phyloP scores from a whole-genome alignment of 23 tunicate genomes.

The Trididemnum clinides region DNA sequence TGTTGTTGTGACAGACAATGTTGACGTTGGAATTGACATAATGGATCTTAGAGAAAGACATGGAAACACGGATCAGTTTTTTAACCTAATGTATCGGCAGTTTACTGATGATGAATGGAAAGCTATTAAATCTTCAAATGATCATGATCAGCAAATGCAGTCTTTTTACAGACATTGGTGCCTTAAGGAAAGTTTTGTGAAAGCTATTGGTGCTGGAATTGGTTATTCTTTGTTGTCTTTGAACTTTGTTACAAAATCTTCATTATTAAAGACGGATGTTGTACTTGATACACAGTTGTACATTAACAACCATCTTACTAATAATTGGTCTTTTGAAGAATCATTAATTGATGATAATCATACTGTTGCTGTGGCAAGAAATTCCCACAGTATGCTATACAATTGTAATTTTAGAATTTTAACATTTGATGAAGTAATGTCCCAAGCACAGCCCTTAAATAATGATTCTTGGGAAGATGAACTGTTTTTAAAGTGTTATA shows the following conservation, averaged over 20 bases:
- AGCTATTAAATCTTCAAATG: slow-evolving; percentile 6
- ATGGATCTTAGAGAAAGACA: slow-evolving; percentile 72
- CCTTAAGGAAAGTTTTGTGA: slow-evolving; percentile 92
- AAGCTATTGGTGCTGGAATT: slow-evolving; percentile 86
- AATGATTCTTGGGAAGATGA: not conserved
- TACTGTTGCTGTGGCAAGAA: slow-evolving; percentile 73
- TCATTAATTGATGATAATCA: slow-evolving; percentile 58
- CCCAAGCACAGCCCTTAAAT: not conserved
- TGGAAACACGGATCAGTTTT: slow-evolving; percentile 70
- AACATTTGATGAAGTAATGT: slow-evolving; percentile 1
- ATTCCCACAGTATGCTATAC: not conserved
- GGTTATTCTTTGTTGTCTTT: slow-evolving; percentile 66
- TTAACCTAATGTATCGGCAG: slow-evolving; percentile 70
- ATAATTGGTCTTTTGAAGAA: slow-evolving; percentile 85
- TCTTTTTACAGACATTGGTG: slow-evolving; percentile 92
- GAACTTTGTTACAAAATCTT: slow-evolving; percentile 33
- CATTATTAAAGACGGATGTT: not conserved
- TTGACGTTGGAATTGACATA: slow-evolving; percentile 78
- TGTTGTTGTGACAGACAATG: slow-evolving; percentile 58
- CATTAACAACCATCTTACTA: not conserved
- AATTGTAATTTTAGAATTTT: not conserved
- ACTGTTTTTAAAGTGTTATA: slow-evolving; percentile 8
- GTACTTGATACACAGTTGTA: slow-evolving; percentile 28
- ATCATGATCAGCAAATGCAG: slow-evolving; percentile 47
- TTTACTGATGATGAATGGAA: slow-evolving; percentile 79